Percentiles rank a stretch among this genome's conserved stretches.
Evolutionary conservation across 2,797 vertebrate genomes (phyloP).

Genomic region (Synanceia verrucosa): DNA sequence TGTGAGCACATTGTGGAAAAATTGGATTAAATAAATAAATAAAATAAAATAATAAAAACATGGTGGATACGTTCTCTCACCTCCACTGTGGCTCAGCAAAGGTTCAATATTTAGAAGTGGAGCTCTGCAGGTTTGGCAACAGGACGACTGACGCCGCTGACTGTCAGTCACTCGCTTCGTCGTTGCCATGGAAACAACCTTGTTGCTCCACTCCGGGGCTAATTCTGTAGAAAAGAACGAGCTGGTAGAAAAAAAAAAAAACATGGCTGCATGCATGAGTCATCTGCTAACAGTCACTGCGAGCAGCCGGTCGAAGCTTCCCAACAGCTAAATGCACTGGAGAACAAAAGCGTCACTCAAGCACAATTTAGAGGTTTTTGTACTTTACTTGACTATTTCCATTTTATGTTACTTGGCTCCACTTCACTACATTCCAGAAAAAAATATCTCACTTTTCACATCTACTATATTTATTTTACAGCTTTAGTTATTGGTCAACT

Average conservation of each 20-base stretch:
- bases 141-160: constrained; percentile 48
- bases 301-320: constrained; percentile 61
- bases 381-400: too few species aligned
- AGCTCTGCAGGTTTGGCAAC: constrained; percentile 47
- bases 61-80: constrained; percentile 47
- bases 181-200: constrained; percentile 80
- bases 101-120: constrained; percentile 56
- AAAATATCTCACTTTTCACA: too few species aligned
- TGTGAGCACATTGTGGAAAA: constrained; percentile 13
- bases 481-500: too few species aligned
- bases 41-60: too few species aligned
- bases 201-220: constrained; percentile 64
- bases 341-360: constrained; percentile 63
- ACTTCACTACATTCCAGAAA: too few species aligned
- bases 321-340: constrained; percentile 51
- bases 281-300: constrained; percentile 60
- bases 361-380: too few species aligned
- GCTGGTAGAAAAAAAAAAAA: constrained; percentile 48
- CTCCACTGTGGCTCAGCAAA: constrained; percentile 47
- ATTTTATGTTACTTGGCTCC: too few species aligned
- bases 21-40: constrained; percentile 3
- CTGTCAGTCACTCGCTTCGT: constrained; percentile 66
- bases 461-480: too few species aligned
- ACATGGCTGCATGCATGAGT: constrained; percentile 68
- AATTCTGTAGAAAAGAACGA: constrained; percentile 54